Percentiles rank a stretch among this genome's conserved stretches.
Evolutionary conservation across 2,888 invertebrate genomes (phyloP).

Genomic region (Ophion slaviceki): DNA sequence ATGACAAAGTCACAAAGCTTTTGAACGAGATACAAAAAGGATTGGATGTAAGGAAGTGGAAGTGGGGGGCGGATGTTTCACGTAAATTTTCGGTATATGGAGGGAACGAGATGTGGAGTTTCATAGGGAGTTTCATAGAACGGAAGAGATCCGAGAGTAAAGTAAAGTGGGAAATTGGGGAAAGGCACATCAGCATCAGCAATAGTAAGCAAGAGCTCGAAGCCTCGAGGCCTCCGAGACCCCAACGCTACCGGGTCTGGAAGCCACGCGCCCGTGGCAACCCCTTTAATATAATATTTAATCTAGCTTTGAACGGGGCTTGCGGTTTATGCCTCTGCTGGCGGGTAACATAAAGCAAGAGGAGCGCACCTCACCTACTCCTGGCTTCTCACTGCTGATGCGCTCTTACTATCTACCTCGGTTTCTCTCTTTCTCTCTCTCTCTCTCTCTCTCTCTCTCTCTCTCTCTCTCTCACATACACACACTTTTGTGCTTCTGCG

Average conservation of each 20-base stretch:
- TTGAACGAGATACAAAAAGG: constrained; percentile 14
- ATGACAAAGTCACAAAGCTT: constrained; percentile 3
- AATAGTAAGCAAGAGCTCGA: constrained; percentile 51
- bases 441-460: no score
- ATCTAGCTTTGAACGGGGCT: constrained; percentile 84
- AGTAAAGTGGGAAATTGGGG: constrained; percentile 55
- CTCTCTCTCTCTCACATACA: no score
- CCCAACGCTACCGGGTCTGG: constrained; percentile 70
- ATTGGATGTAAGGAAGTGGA: constrained; percentile 5
- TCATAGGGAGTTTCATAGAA: constrained; percentile 39
- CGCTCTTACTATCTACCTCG: constrained; percentile 44
- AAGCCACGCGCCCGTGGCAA: constrained; percentile 79
- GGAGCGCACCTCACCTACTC: constrained; percentile 43
- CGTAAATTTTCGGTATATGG: constrained; percentile 44
- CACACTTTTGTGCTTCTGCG: constrained; percentile 27
- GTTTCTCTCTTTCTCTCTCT: constrained; percentile 33
- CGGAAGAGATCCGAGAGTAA: constrained; percentile 63
- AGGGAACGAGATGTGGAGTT: constrained; percentile 36
- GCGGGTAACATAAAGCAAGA: constrained; percentile 65
- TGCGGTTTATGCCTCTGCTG: constrained; percentile 82
- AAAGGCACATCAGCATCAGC: constrained; percentile 50
- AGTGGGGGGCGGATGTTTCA: constrained; percentile 33
- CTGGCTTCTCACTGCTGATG: constrained; percentile 57
- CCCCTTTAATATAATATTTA: constrained; percentile 84
- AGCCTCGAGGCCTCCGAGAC: constrained; percentile 59